Evolutionary conservation across 2,797 vertebrate species (phyloP), one percentile per base, ranked within the genome.

Genomic region (Cyprinella venusta): DNA sequence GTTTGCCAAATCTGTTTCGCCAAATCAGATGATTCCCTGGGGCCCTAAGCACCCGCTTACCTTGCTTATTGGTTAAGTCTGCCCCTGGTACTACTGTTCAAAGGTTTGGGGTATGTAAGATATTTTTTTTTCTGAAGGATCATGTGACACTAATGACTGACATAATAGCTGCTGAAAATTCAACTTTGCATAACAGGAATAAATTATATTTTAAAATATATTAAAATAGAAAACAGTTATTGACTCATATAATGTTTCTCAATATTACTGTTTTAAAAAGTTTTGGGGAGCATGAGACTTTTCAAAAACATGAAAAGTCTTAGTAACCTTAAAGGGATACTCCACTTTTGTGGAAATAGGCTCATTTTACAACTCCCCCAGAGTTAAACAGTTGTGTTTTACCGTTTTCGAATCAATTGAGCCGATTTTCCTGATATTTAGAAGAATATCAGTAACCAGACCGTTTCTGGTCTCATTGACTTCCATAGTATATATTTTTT

Each of bases 161-260:
- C n/a, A n/a, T n/a, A n/a, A n/a, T n/a, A n/a, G 16, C 16, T 72
- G 48, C 30, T 52, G 48, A 52, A 50, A 74, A 74, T 72, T 33
- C 9, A 21, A 26, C 26, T 52, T 52, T 52, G 26, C 15, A 7
- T 13, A 9, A 33, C 1, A 8, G 26, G 18, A 72, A 21, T 72
- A 72, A 72, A 72, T 33, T 52, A 12, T 5, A 50, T 33, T 30
- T 71, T 4, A 33, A 52, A 52, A 45, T 18, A 8, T 9, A 26
- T 26, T 48, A 10, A 26, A 48, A 18, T 30, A 69, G 12, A 69
- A 42, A 68, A 68, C 5, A 2, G n/a, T 45, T 42, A 15, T 68
- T 13, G n/a, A 40, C n/a, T n/a, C 0, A 40, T 40, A 68, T 36
- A 67, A 3, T 3, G 40, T 68, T 69, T 68, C 21, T 15, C 6